Evolutionary conservation across 2,888 invertebrate genomes (phyloP).

Genomic region (Acronicta alni): DNA sequence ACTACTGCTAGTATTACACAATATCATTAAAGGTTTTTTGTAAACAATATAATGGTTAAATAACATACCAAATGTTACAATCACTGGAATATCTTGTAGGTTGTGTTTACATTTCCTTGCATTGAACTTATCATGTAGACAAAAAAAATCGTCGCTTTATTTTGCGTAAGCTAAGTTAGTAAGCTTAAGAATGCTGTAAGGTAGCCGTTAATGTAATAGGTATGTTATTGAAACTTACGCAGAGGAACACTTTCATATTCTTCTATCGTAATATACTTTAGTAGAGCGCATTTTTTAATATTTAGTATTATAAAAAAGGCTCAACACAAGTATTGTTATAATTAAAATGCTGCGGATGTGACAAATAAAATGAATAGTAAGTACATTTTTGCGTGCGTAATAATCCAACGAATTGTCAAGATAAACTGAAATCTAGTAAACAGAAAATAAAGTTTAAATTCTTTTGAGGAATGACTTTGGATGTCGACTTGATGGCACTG

Average conservation of each 20-base stretch:
- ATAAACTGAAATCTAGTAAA: slow-evolving; percentile 10
- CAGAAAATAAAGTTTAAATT: slow-evolving; percentile 46
- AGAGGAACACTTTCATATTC: neutral
- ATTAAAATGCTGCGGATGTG: slow-evolving; percentile 53
- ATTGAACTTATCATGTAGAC: too few relatives aligned
- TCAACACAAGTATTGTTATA: slow-evolving; percentile 44
- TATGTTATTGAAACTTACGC: neutral
- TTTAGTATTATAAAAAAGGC: slow-evolving; percentile 21
- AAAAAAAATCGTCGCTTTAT: too few relatives aligned
- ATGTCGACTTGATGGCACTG: slow-evolving; percentile 53
- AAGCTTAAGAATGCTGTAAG: too few relatives aligned
- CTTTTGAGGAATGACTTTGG: slow-evolving; percentile 5
- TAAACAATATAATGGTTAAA: too few relatives aligned
- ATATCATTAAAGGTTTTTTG: too few relatives aligned
- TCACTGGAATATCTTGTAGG: too few relatives aligned
- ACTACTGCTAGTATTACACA: too few relatives aligned
- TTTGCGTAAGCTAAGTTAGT: too few relatives aligned
- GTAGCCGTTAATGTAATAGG: too few relatives aligned
- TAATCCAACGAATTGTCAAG: slow-evolving; percentile 28
- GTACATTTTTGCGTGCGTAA: slow-evolving; percentile 56
- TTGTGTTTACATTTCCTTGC: too few relatives aligned
- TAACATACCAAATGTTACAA: too few relatives aligned
- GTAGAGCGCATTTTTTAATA: slow-evolving; percentile 17
- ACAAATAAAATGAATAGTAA: slow-evolving; percentile 58
- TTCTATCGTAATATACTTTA: neutral